A percentile compares a stretch with the other conserved stretches of the same genome.
Conservation (phyloP, 1,140 invertebrate genomes). For the Saccostrea echinata region DNA sequence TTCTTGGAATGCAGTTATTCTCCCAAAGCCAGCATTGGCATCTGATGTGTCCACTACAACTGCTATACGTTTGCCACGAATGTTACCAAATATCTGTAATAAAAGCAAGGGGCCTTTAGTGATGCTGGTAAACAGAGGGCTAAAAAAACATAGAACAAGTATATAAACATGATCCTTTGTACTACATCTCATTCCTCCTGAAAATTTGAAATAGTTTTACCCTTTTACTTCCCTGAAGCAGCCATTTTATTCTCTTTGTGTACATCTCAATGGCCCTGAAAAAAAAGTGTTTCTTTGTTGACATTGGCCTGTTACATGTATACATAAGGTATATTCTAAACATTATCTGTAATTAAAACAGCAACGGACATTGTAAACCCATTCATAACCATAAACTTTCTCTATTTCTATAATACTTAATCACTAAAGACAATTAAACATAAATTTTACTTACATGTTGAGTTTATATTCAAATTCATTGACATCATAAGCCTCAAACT, state of each 20-base stretch:
- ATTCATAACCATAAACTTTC: no score
- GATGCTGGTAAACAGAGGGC: neutral
- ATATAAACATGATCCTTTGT: no score
- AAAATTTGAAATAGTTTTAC: constrained; percentile 64
- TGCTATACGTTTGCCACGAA: constrained; percentile 75
- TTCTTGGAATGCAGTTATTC: constrained; percentile 76
- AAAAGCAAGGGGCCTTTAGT: neutral
- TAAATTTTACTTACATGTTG: constrained; percentile 75
- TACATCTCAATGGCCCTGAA: constrained; percentile 77
- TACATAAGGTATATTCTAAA: no score
- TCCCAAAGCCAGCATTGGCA: constrained; percentile 78
- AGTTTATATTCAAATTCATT: constrained; percentile 80
- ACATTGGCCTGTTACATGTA: neutral
- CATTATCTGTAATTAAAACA: neutral
- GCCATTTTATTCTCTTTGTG: constrained; percentile 79
- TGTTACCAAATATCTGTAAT: constrained; percentile 77
- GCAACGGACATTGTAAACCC: no score
- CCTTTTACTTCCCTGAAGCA: constrained; percentile 78
- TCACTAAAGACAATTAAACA: neutral
- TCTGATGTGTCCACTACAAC: constrained; percentile 78
- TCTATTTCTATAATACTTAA: no score
- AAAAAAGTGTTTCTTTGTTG: constrained; percentile 45
- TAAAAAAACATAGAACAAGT: neutral
- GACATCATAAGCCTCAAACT: constrained; percentile 79
- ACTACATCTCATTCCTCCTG: no score